Conservation (phyloP, 2,797 vertebrate species). For the Gambusia yucatana region DNA sequence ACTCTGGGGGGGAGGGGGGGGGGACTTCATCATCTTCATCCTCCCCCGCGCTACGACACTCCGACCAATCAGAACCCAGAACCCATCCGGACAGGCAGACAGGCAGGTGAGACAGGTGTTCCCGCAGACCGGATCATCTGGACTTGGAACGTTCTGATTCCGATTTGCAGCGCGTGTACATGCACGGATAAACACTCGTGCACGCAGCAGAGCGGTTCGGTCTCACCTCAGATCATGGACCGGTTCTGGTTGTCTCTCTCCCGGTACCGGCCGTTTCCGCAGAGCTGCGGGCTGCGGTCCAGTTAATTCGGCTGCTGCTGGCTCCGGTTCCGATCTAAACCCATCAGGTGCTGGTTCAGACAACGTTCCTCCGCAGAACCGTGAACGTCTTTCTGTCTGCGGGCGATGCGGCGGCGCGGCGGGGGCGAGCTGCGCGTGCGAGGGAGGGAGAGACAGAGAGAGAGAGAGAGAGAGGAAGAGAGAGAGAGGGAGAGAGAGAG, state of each 20-base stretch:
- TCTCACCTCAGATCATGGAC: slow-evolving; percentile 46
- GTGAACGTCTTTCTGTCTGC: slow-evolving; percentile 9
- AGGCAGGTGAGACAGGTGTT: neutral
- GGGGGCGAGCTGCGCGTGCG: slow-evolving; percentile 7
- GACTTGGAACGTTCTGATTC: neutral
- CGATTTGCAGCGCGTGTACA: slow-evolving; percentile 4
- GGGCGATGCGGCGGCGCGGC: slow-evolving; percentile 17
- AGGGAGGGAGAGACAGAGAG: no score
- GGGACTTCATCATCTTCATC: neutral
- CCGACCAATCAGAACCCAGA: slow-evolving; percentile 1
- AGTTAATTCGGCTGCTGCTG: neutral
- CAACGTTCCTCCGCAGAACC: neutral
- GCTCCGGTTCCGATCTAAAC: slow-evolving; percentile 6
- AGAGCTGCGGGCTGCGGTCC: neutral
- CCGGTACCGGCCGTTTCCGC: neutral
- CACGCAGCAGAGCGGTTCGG: neutral
- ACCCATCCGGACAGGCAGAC: neutral
- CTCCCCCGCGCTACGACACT: neutral
- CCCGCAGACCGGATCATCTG: neutral
- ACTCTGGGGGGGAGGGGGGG: no score
- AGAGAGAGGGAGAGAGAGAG: no score
- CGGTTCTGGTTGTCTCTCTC: slow-evolving; percentile 28
- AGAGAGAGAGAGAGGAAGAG: neutral
- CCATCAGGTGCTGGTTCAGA: neutral
- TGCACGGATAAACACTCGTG: neutral